These are phyloP conservation scores for Poeciliopsis infans DNA, from an alignment of 2,797 vertebrate genomes.

Conservation along the genomic window DNA sequence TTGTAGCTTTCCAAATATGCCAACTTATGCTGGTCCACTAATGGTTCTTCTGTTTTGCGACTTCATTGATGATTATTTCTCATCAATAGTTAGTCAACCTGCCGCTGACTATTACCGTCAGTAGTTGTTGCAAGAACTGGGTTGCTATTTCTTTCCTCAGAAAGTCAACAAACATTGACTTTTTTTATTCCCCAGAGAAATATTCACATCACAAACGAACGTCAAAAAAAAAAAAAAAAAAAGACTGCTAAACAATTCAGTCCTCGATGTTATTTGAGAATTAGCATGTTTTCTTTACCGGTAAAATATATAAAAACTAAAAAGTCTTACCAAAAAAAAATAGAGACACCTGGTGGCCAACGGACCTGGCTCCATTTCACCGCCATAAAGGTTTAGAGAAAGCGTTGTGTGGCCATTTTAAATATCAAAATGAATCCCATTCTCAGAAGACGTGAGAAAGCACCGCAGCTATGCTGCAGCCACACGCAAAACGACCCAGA, in stretches of 20 bases:
- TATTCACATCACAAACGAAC: background rate
- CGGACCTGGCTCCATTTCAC: background rate
- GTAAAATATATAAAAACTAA: background rate
- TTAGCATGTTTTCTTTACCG: background rate
- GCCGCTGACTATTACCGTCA: background rate
- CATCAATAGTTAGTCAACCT: background rate
- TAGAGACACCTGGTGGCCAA: background rate
- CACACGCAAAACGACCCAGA: background rate
- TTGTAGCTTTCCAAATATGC: background rate
- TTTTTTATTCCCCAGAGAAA: background rate
- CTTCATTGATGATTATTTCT: background rate
- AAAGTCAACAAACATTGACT: background rate
- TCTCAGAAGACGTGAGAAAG: background rate
- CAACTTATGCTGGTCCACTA: background rate
- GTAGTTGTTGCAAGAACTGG: background rate
- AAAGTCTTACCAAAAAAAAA: background rate
- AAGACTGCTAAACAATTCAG: background rate
- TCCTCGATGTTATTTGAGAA: background rate
- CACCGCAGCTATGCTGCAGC: background rate
- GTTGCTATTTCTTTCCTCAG: background rate
- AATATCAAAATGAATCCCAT: background rate
- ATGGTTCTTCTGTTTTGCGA: background rate
- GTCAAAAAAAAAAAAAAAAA: too few species aligned
- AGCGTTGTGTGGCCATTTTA: background rate
- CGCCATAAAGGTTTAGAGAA: background rate